phyloP scores from a whole-genome alignment of 2,113 vertebrate genomes.

The Galeopterus variegatus region DNA sequence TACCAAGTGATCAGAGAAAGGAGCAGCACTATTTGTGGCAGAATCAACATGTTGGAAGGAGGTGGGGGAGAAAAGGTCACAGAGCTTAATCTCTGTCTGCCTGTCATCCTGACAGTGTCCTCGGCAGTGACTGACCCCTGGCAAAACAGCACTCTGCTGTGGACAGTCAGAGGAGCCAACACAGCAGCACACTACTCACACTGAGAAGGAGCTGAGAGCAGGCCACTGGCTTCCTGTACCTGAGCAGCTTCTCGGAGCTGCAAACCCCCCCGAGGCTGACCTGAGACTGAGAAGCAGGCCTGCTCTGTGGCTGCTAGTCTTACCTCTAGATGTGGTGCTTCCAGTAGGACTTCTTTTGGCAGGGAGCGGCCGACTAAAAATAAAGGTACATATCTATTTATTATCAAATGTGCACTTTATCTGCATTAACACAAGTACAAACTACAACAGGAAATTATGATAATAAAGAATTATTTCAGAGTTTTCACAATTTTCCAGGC shows the following conservation, averaged over 20 bases:
- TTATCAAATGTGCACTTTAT: neutral
- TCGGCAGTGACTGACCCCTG: neutral
- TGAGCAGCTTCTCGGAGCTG: neutral
- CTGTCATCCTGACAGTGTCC: too few relatives aligned
- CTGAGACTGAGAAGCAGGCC: fast-evolving
- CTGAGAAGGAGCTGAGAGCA: neutral
- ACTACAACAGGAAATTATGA: neutral
- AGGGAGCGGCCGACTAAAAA: slow-evolving; percentile 94
- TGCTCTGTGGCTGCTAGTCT: slow-evolving; percentile 60
- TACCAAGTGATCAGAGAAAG: neutral
- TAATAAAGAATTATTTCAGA: neutral
- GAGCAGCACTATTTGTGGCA: neutral
- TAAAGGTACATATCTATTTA: neutral
- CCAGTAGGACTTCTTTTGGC: slow-evolving; percentile 96
- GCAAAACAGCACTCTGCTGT: neutral
- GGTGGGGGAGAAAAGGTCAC: too few relatives aligned
- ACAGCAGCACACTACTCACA: neutral
- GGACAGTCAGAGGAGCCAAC: fast-evolving
- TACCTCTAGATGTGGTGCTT: slow-evolving; percentile 95
- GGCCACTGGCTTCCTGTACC: neutral
- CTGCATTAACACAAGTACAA: neutral
- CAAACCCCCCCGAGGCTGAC: too few relatives aligned
- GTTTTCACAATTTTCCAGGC: neutral
- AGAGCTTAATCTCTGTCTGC: neutral
- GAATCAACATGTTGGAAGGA: too few relatives aligned